A percentile compares a stretch with the other conserved stretches of the same genome.
Conservation (phyloP, 1,140 invertebrate genomes). For the Hylaeus anthracinus region DNA sequence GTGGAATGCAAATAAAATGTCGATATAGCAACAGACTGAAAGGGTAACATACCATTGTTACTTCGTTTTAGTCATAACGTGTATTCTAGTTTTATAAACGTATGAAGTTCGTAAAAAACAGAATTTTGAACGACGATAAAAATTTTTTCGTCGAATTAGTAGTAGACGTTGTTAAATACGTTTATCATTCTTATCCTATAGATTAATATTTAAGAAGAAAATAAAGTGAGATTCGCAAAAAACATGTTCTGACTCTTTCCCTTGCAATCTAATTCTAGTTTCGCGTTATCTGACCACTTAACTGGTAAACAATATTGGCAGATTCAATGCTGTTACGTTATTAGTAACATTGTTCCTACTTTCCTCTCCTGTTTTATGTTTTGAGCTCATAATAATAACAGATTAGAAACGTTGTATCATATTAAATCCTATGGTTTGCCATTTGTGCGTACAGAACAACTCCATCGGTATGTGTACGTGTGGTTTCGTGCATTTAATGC, state of each 20-base stretch:
- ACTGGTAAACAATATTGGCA: constrained; percentile 64
- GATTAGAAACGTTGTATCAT: constrained; percentile 40
- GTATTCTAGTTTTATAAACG: constrained; percentile 20
- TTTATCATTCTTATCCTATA: constrained; percentile 52
- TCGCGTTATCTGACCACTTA: constrained; percentile 54
- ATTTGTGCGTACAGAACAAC: constrained; percentile 58
- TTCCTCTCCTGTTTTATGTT: constrained; percentile 20
- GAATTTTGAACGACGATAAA: constrained; percentile 12
- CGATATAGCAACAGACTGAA: constrained; percentile 38
- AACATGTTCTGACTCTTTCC: constrained; percentile 45
- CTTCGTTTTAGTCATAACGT: constrained; percentile 28
- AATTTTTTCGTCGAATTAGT: constrained; percentile 19
- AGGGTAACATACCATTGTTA: constrained; percentile 16
- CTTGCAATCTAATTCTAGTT: constrained; percentile 52
- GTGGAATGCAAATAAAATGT: constrained; percentile 62
- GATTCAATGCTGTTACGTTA: constrained; percentile 60
- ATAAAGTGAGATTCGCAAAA: constrained; percentile 32
- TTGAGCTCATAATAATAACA: constrained; percentile 55
- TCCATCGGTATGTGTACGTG: constrained; percentile 1
- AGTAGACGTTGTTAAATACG: constrained; percentile 42
- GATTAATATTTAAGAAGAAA: constrained; percentile 50
- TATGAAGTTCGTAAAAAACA: constrained; percentile 28
- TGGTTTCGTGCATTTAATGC: constrained; percentile 28
- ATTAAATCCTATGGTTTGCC: constrained; percentile 25
- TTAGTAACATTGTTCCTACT: constrained; percentile 52